A percentile compares a stretch with the other conserved stretches of the same genome.
phyloP scores from a whole-genome alignment of 2,888 invertebrate species.

The Therioaphis trifolii region DNA sequence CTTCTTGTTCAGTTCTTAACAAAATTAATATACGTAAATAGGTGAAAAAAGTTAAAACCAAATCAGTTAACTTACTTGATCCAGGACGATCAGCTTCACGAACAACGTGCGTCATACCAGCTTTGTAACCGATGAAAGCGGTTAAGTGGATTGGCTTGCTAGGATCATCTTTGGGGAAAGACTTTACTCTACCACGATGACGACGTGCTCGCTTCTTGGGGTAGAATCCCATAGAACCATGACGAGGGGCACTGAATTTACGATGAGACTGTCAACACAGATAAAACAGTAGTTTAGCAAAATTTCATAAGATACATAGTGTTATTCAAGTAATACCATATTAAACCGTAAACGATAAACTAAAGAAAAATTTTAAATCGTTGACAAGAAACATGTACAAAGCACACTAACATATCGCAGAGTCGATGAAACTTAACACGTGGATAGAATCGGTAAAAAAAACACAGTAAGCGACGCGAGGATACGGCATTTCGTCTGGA shows the following conservation, averaged over 20 bases:
- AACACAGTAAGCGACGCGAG: no score
- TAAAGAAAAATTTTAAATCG: no score
- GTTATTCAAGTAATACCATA: no score
- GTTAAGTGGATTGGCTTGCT: constrained; percentile 97
- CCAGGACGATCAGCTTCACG: constrained; percentile 98
- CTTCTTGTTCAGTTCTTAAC: constrained; percentile 98
- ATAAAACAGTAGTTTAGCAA: neutral
- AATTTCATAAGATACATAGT: no score
- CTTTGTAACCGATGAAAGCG: constrained; percentile 97
- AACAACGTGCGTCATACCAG: constrained; percentile 99
- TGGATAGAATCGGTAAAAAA: no score
- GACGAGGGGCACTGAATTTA: constrained; percentile 99
- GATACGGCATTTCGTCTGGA: no score
- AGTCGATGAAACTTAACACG: no score
- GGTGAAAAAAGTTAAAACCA: no score
- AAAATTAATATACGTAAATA: constrained; percentile 65
- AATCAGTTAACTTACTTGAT: constrained; percentile 96
- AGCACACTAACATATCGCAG: no score
- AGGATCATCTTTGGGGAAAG: constrained; percentile 98
- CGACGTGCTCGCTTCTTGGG: constrained; percentile 97
- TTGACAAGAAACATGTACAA: no score
- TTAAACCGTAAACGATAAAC: no score
- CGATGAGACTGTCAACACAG: constrained; percentile 89
- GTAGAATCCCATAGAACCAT: constrained; percentile 99
- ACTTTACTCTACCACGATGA: constrained; percentile 99